Percentiles rank a stretch among this genome's conserved stretches.
These are phyloP conservation scores for Dasysyrphus tricinctus DNA, from an alignment of 2,888 invertebrate genomes.

Conservation along the genomic window DNA sequence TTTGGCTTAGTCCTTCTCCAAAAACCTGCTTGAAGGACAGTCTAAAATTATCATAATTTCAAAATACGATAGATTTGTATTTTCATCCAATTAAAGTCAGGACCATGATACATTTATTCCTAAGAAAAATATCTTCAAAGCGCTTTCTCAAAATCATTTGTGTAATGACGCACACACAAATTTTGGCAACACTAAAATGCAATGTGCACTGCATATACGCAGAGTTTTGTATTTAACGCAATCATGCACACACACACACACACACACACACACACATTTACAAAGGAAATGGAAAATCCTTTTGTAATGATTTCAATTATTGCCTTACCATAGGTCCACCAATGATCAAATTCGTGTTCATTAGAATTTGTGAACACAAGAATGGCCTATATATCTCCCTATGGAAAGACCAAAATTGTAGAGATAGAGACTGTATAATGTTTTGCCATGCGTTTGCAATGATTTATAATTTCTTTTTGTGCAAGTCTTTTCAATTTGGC, in stretches of 20 bases:
- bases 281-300: neutral
- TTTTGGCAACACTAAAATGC: too few relatives aligned
- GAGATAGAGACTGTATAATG: neutral
- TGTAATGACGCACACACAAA: too few relatives aligned
- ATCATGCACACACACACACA: too few relatives aligned
- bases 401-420: neutral
- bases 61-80: too few relatives aligned
- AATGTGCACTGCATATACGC: neutral
- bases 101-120: neutral
- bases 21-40: too few relatives aligned
- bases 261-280: neutral
- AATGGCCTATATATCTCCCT: neutral
- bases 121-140: neutral
- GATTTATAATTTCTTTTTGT: neutral
- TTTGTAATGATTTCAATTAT: neutral
- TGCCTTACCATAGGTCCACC: neutral
- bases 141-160: neutral
- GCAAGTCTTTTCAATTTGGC: neutral
- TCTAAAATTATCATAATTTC: too few relatives aligned
- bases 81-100: neutral
- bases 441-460: neutral
- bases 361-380: neutral
- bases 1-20: too few relatives aligned
- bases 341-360: neutral
- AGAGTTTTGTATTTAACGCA: neutral